These are phyloP conservation scores for Orius insidiosus DNA, from an alignment of 1,140 invertebrate genomes.

Conservation along the genomic window DNA sequence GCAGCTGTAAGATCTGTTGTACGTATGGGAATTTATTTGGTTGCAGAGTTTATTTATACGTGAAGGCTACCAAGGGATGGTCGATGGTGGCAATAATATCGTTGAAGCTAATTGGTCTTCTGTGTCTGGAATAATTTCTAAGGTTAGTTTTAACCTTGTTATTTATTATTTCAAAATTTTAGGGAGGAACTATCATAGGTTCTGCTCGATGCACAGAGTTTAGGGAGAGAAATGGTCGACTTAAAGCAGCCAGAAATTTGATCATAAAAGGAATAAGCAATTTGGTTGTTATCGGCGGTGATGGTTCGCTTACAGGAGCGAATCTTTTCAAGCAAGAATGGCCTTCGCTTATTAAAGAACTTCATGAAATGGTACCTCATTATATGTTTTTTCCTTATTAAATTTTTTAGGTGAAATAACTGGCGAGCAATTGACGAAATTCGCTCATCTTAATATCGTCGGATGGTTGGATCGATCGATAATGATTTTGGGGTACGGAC, in stretches of 20 bases:
- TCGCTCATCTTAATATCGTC: constrained; percentile 74
- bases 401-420: constrained; percentile 50
- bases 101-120: constrained; percentile 91
- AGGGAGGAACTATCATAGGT: constrained; percentile 96
- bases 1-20: constrained; percentile 93
- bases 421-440: constrained; percentile 54
- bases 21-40: constrained; percentile 94
- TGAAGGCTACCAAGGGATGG: constrained; percentile 99
- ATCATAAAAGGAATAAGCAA: constrained; percentile 80
- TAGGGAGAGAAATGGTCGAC: constrained; percentile 60
- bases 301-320: constrained; percentile 95
- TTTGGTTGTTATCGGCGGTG: constrained; percentile 95
- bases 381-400: constrained; percentile 7
- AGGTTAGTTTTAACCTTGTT: constrained; percentile 31
- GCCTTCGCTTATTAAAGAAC: constrained; percentile 64
- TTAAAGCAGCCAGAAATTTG: constrained; percentile 86
- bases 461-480: constrained; percentile 98
- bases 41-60: constrained; percentile 94
- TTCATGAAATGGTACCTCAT: constrained; percentile 41
- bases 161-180: too few relatives aligned
- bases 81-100: constrained; percentile 91
- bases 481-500: constrained; percentile 99
- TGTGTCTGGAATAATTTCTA: constrained; percentile 98
- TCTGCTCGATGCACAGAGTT: constrained; percentile 93
- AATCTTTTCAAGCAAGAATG: constrained; percentile 88